phyloP scores from a whole-genome alignment of 2,888 invertebrate genomes.

The Seladonia tumulorum region DNA sequence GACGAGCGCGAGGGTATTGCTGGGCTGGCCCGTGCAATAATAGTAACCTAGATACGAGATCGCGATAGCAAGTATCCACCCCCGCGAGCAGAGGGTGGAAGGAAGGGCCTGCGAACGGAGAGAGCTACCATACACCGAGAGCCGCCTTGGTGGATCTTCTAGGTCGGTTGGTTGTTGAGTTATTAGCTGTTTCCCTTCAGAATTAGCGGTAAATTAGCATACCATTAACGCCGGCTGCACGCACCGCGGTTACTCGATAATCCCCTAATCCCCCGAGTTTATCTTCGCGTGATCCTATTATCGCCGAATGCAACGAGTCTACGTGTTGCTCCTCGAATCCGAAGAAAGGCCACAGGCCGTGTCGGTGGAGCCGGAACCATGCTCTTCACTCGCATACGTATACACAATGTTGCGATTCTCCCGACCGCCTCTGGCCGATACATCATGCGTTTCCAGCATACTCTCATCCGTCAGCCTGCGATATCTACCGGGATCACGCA shows the following conservation, averaged over 20 bases:
- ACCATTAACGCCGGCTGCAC: conserved; percentile 70
- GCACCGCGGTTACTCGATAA: conserved; percentile 72
- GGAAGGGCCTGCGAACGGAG: conserved; percentile 42
- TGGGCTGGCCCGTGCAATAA: not conserved
- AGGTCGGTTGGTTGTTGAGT: conserved; percentile 68
- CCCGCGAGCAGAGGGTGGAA: conserved; percentile 13
- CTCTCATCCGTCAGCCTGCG: not conserved
- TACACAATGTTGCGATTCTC: not conserved
- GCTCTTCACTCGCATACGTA: not conserved
- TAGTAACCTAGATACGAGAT: conserved; percentile 22
- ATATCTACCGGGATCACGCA: not conserved
- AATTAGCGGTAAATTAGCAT: conserved; percentile 77
- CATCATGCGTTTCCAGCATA: conserved; percentile 9
- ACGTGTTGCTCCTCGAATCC: conserved; percentile 46
- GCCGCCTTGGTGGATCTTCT: conserved; percentile 49
- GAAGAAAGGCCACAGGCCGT: conserved; percentile 26
- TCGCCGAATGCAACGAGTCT: conserved; percentile 29
- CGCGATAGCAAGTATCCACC: conserved; percentile 42
- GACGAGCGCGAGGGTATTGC: not conserved
- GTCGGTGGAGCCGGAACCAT: not conserved
- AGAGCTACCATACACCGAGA: conserved; percentile 58
- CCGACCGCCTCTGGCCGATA: conserved; percentile 1
- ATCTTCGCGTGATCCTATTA: conserved; percentile 73
- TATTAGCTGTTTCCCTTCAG: conserved; percentile 76
- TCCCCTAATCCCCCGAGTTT: conserved; percentile 70